A percentile compares a stretch with the other conserved stretches of the same genome.
phyloP scores from a whole-genome alignment of 2,113 vertebrate genomes.

The Ciconia maguari region DNA sequence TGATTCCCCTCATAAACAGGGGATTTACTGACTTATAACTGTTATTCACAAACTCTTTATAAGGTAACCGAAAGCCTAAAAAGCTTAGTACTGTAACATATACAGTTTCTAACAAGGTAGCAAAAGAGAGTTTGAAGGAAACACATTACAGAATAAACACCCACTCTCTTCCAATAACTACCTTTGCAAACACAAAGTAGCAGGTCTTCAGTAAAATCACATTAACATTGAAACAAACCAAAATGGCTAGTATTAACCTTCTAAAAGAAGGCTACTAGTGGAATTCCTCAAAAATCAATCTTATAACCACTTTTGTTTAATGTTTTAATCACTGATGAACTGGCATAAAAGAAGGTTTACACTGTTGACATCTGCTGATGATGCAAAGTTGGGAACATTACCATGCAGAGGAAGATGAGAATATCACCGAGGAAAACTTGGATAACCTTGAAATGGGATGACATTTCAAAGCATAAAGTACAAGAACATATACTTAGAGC shows the following conservation, averaged over 20 bases:
- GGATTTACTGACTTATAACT: slow-evolving; percentile 6
- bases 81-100: neutral
- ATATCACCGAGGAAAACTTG: neutral
- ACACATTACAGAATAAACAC: neutral
- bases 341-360: neutral
- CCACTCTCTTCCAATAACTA: neutral
- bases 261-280: neutral
- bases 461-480: slow-evolving; percentile 7
- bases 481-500: neutral
- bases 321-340: neutral
- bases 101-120: neutral
- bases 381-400: neutral
- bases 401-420: neutral
- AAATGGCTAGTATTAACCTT: neutral
- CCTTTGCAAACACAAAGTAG: neutral
- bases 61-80: neutral
- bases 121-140: neutral
- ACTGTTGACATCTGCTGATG: neutral
- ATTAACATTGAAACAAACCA: neutral
- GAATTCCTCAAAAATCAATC: neutral
- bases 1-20: neutral
- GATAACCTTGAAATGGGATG: slow-evolving; percentile 9
- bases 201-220: neutral
- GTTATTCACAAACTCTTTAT: neutral
- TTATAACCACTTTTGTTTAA: neutral